phyloP scores from a whole-genome alignment of 2,888 invertebrate genomes.

The Petrophora chlorosata region DNA sequence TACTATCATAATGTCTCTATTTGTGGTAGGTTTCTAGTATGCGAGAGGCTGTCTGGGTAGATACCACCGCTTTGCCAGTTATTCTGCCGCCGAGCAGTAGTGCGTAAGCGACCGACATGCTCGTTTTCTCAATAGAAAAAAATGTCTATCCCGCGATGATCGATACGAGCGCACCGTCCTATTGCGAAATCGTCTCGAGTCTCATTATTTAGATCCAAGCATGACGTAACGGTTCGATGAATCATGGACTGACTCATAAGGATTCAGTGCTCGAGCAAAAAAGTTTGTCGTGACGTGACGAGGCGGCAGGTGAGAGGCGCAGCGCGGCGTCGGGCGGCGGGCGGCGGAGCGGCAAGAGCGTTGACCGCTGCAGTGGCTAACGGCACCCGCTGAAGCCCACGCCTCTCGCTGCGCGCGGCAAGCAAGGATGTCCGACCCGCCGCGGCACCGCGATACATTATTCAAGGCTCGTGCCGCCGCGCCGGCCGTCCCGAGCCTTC shows the following conservation, averaged over 20 bases:
- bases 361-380: slow-evolving; percentile 65
- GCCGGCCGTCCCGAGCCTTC: too few species aligned
- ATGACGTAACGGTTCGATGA: slow-evolving; percentile 29
- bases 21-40: too few species aligned
- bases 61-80: too few species aligned
- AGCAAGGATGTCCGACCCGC: slow-evolving; percentile 41
- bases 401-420: slow-evolving; percentile 48
- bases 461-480: too few species aligned
- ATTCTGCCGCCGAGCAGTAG: too few species aligned
- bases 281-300: slow-evolving; percentile 12
- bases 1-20: too few species aligned
- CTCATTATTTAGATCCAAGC: slow-evolving; percentile 17
- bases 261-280: slow-evolving; percentile 23
- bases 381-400: slow-evolving; percentile 63
- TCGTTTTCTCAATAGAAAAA: too few species aligned
- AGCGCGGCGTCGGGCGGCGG: slow-evolving; percentile 41
- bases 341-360: slow-evolving; percentile 73
- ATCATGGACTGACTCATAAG: slow-evolving; percentile 25
- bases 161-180: too few species aligned
- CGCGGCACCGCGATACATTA: too few species aligned
- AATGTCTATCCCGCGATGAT: too few species aligned
- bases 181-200: slow-evolving; percentile 19
- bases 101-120: too few species aligned
- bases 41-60: too few species aligned
- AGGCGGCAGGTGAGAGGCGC: slow-evolving; percentile 29